Conservation (phyloP, 2,797 vertebrate species). For the Epinephelus coioides region DNA sequence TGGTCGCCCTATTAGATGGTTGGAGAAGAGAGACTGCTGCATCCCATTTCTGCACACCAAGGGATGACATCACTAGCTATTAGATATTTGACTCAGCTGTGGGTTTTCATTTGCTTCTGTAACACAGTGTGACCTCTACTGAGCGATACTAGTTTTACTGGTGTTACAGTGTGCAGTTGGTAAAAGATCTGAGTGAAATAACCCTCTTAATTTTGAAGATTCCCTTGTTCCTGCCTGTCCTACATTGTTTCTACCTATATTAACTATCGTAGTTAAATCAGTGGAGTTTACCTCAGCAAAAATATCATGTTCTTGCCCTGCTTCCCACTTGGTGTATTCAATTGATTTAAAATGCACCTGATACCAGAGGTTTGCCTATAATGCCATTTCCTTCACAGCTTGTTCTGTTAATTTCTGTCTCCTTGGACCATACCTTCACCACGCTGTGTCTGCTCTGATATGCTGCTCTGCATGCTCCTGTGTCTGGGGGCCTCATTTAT, state of each 20-base stretch:
- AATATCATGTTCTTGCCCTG: background rate
- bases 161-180: background rate
- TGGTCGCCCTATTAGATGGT: conserved; percentile 53
- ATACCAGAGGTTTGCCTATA: background rate
- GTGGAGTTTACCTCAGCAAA: background rate
- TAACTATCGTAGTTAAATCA: background rate
- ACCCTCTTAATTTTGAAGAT: background rate
- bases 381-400: background rate
- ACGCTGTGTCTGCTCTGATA: background rate
- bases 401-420: background rate
- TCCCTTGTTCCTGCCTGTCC: background rate
- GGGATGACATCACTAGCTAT: conserved; percentile 40
- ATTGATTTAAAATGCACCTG: background rate
- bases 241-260: background rate
- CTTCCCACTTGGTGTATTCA: background rate
- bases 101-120: conserved; percentile 42
- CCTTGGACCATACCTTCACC: background rate
- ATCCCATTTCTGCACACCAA: conserved; percentile 54
- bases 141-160: conserved; percentile 7
- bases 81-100: conserved; percentile 41
- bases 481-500: background rate
- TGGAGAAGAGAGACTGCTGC: conserved; percentile 36
- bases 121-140: conserved; percentile 4
- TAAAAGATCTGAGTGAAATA: conserved; percentile 2
- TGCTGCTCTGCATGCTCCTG: background rate